phyloP scores from a whole-genome alignment of 2,113 vertebrate species.

The Myocastor coypus region DNA sequence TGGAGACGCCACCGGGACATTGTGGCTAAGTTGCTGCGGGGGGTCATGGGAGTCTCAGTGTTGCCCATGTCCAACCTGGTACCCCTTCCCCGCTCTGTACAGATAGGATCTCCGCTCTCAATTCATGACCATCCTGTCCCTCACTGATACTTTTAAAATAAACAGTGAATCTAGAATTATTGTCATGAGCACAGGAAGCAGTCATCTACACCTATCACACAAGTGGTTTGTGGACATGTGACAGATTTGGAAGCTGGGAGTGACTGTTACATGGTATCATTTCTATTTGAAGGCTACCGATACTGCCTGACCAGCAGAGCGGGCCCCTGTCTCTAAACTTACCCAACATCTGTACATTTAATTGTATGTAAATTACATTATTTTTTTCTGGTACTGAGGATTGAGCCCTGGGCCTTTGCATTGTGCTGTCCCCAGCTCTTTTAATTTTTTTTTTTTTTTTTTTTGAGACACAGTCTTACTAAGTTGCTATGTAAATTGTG shows the following conservation, averaged over 20 bases:
- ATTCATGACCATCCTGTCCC: background rate
- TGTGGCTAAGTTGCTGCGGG: background rate
- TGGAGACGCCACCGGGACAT: background rate
- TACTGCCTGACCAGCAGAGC: background rate
- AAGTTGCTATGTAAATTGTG: background rate
- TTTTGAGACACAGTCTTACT: background rate
- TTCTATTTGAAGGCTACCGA: background rate
- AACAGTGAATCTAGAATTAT: background rate
- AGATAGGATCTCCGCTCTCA: background rate
- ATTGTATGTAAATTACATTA: background rate
- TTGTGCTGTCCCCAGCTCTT: background rate
- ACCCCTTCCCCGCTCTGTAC: background rate
- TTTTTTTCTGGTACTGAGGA: background rate
- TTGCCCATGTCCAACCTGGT: background rate
- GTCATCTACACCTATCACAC: background rate
- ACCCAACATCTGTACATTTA: background rate
- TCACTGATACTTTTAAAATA: conserved; percentile 15
- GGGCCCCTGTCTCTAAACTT: background rate
- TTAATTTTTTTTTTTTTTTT: background rate
- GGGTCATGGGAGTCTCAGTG: background rate
- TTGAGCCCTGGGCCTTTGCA: background rate
- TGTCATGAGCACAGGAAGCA: background rate
- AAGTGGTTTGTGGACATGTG: background rate
- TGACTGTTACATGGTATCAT: background rate
- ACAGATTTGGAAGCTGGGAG: background rate